These are phyloP conservation scores for Plectropomus leopardus DNA, from an alignment of 2,113 vertebrate genomes.

Conservation along the genomic window DNA sequence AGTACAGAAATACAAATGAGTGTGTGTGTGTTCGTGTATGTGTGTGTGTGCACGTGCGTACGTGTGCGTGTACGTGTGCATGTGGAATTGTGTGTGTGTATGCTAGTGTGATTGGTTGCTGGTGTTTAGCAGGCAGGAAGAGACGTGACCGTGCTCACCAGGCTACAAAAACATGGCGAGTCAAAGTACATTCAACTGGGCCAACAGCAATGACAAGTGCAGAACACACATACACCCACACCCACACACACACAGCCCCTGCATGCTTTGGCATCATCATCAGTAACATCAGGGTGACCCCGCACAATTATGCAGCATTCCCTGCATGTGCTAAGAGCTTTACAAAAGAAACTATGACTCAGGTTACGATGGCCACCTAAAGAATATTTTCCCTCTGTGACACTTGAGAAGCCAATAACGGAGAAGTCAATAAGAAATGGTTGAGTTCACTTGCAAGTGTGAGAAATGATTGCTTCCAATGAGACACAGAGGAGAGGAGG, in stretches of 20 bases:
- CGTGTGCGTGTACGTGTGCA: too few relatives aligned
- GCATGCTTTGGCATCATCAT: slow-evolving; percentile 27
- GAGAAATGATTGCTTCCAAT: slow-evolving; percentile 50
- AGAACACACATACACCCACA: slow-evolving; percentile 24
- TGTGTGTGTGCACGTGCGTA: too few relatives aligned
- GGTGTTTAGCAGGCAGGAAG: slow-evolving; percentile 42
- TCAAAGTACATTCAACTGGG: slow-evolving; percentile 57
- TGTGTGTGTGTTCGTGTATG: slow-evolving; percentile 12
- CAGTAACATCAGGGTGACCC: slow-evolving; percentile 49
- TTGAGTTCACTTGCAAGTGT: slow-evolving; percentile 48
- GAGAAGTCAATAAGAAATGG: slow-evolving; percentile 39
- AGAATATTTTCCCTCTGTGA: slow-evolving; percentile 12
- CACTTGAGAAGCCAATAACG: not conserved
- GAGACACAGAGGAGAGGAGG: slow-evolving; percentile 47
- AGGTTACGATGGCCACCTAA: slow-evolving; percentile 6
- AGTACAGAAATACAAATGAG: not conserved
- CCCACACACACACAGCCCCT: slow-evolving; percentile 28
- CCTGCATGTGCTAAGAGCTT: not conserved
- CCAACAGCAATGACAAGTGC: slow-evolving; percentile 48
- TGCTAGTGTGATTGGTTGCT: slow-evolving; percentile 23
- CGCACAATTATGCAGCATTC: slow-evolving; percentile 5
- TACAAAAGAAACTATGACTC: not conserved
- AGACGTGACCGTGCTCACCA: slow-evolving; percentile 53
- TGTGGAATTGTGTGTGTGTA: not conserved
- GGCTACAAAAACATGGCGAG: slow-evolving; percentile 61